Percentiles rank a stretch among this genome's conserved stretches.
Evolutionary conservation across 30 jellyfish, hydroid and myxozoan species (phyloP).

Genomic region (Cassiopea xamachana): DNA sequence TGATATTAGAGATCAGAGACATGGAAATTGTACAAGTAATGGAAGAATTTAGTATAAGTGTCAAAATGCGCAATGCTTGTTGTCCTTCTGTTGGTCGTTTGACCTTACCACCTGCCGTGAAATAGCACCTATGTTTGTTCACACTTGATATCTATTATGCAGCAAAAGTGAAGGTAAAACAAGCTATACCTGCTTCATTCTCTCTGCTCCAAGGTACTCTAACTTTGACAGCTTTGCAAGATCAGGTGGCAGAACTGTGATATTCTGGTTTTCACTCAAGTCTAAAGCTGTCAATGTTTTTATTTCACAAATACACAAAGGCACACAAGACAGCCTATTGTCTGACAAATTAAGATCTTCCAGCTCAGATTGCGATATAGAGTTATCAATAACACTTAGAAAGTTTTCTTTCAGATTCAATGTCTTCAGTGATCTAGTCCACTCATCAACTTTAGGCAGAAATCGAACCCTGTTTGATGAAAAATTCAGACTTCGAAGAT

Average conservation of each 20-base stretch:
- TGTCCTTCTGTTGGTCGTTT: too few relatives aligned
- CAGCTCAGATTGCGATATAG: slow-evolving; percentile 57
- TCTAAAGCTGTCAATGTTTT: slow-evolving; percentile 61
- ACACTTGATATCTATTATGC: not conserved
- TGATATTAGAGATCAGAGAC: too few relatives aligned
- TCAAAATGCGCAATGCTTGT: too few relatives aligned
- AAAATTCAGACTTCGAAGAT: slow-evolving; percentile 71
- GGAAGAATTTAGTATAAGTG: too few relatives aligned
- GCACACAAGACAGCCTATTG: slow-evolving; percentile 51
- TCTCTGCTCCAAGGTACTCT: slow-evolving; percentile 36
- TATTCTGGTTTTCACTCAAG: slow-evolving; percentile 64
- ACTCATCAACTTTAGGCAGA: slow-evolving; percentile 78
- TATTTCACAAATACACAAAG: slow-evolving; percentile 66
- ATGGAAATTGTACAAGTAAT: too few relatives aligned
- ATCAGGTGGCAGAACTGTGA: slow-evolving; percentile 78
- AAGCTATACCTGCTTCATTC: slow-evolving; percentile 68
- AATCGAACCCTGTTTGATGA: slow-evolving; percentile 51
- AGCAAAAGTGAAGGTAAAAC: not conserved
- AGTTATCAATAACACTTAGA: slow-evolving; percentile 52
- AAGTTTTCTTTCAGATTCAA: slow-evolving; percentile 59
- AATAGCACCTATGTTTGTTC: not conserved
- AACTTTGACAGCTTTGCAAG: slow-evolving; percentile 79
- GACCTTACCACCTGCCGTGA: not conserved
- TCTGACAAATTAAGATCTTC: slow-evolving; percentile 74
- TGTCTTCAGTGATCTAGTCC: slow-evolving; percentile 76